These are phyloP conservation scores for Numenius arquata DNA, from an alignment of 2,113 vertebrate species.

Conservation along the genomic window DNA sequence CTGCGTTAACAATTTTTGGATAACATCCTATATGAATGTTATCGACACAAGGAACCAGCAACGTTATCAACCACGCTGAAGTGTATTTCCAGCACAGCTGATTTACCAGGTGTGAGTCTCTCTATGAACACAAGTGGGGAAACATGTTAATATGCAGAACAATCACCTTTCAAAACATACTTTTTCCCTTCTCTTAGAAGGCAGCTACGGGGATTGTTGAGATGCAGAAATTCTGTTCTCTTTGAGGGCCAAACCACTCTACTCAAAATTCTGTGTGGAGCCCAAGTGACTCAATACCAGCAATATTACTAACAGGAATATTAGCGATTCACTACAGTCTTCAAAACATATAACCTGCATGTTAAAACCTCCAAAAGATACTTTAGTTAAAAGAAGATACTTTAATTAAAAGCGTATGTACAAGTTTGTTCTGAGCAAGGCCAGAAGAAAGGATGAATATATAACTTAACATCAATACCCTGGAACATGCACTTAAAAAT, in stretches of 20 bases:
- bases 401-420: neutral
- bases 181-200: neutral
- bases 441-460: neutral
- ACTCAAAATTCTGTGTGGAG: neutral
- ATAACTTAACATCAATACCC: neutral
- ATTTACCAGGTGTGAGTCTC: neutral
- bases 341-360: neutral
- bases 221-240: neutral
- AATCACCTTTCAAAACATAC: neutral
- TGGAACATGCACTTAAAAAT: neutral
- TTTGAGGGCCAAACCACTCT: neutral
- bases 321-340: neutral
- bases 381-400: neutral
- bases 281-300: neutral
- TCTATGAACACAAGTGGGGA: neutral
- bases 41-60: neutral
- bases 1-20: neutral
- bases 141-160: neutral
- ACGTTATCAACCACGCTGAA: neutral
- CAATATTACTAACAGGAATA: neutral
- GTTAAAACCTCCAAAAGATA: neutral
- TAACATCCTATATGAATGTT: neutral
- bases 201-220: neutral
- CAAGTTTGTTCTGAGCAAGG: neutral
- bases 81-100: neutral